Evolutionary conservation across 1,140 invertebrate genomes (phyloP), one percentile per base, ranked within the genome.

Genomic region (roundworm (Caenorhabditis elegans)): DNA sequence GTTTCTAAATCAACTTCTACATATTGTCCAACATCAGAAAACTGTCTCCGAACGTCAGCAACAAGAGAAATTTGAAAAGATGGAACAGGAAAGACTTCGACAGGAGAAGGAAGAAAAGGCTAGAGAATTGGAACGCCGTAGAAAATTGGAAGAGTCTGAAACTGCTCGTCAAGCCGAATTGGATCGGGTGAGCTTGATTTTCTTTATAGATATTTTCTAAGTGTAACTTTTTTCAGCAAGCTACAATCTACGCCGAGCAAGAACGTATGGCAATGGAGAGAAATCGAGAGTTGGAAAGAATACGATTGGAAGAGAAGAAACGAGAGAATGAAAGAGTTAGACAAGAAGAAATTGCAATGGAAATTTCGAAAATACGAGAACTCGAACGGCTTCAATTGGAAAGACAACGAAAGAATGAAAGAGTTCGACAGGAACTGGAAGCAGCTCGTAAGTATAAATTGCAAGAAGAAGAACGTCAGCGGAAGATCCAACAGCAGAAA

Each of bases 1-100:
- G 60, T 70, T 70, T 22, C n/a, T 70, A 8, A 70, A 24, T 39
- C 60, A 70, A 22, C 60, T 70, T 3, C 60, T 70, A 3, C 60
- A 70, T 10, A 70, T 70, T n/a, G 60, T 70, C n/a, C 60, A 82
- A 85, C 46, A 55, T 75, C 76, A 85, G 84, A 82, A 79, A 79
- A 80, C 76, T 86, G 60, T 48, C 48, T 79, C 53, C 1, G 78
- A 79, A 36, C 51, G 19, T 5, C 46, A 78, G 13, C 34, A 47
- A 79, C 78, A 51, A 22, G 48, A 76, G 10, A 82, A 78, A 77
- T 86, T 83, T 53, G 84, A 60, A 24, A 79, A 46, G 83, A 55
- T 84, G 8, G 53, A 83, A 34, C 82, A 82, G 46, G 79, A 77
- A 80, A 83, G 51, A 75, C 85, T 34, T n/a, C 39, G 55, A 55